Conservation (phyloP, 2,113 vertebrate species). For the Gallinago media region DNA sequence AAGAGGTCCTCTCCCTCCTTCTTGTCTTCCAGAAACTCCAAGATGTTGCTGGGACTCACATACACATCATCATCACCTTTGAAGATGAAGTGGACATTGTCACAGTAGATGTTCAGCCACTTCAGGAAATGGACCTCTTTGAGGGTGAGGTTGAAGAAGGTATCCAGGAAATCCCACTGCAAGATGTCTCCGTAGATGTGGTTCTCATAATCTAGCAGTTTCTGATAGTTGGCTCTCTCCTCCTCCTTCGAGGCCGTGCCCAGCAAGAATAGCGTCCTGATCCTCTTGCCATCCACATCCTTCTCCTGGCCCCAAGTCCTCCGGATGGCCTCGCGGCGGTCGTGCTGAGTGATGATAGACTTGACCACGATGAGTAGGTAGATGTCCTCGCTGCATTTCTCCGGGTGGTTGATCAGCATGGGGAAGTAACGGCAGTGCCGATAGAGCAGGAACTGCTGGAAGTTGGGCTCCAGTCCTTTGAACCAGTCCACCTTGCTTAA, state of each 20-base stretch:
- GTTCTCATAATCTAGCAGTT: constrained; percentile 93
- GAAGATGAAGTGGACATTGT: constrained; percentile 83
- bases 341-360: constrained; percentile 91
- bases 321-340: constrained; percentile 92
- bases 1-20: constrained; percentile 82
- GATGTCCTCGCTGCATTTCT: constrained; percentile 84
- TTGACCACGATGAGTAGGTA: constrained; percentile 92
- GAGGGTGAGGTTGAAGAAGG: constrained; percentile 97
- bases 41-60: constrained; percentile 88
- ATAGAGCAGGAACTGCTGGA: constrained; percentile 91
- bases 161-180: constrained; percentile 97
- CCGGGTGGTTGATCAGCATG: constrained; percentile 90
- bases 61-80: constrained; percentile 96
- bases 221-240: constrained; percentile 91
- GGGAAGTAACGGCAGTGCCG: constrained; percentile 95
- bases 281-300: constrained; percentile 76
- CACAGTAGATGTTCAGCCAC: constrained; percentile 92
- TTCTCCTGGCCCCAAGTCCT: constrained; percentile 93
- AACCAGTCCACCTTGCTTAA: constrained; percentile 87
- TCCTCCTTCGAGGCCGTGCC: constrained; percentile 84
- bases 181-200: constrained; percentile 91
- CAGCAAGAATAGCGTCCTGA: constrained; percentile 89
- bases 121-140: constrained; percentile 97
- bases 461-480: constrained; percentile 83
- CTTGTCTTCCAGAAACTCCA: constrained; percentile 87